phyloP scores from a whole-genome alignment of 2,113 vertebrate species.

The Guaruba guarouba region DNA sequence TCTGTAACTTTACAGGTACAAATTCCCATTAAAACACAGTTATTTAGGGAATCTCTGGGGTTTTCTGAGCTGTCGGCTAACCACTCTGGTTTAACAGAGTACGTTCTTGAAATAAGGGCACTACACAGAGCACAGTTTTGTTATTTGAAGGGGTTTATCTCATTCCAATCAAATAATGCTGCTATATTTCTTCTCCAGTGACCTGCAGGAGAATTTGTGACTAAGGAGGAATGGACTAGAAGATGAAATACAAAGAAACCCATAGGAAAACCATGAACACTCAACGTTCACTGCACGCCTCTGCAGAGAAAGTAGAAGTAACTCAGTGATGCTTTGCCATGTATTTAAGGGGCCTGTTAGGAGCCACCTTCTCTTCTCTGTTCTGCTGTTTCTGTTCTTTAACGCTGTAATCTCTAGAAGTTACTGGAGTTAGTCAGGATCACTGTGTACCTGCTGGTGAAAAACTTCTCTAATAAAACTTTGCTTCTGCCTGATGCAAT shows the following conservation, averaged over 20 bases:
- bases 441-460: constrained; percentile 10
- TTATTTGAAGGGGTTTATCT: background rate
- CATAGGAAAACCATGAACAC: background rate
- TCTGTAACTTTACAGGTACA: background rate
- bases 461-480: constrained; percentile 61
- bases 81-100: background rate
- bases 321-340: constrained; percentile 32
- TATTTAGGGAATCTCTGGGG: background rate
- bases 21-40: background rate
- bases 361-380: background rate
- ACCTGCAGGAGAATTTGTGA: constrained; percentile 65
- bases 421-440: constrained; percentile 15
- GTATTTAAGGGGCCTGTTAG: background rate
- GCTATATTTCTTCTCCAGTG: constrained; percentile 5
- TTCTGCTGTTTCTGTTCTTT: constrained; percentile 29
- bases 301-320: constrained; percentile 25
- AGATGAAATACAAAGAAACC: background rate
- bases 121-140: background rate
- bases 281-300: background rate
- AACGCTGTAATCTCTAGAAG: constrained; percentile 18
- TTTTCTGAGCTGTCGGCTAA: background rate
- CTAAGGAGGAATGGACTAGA: background rate
- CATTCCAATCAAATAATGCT: background rate
- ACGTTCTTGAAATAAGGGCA: background rate
- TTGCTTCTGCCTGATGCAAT: constrained; percentile 59